Percentiles rank a stretch among this genome's conserved stretches.
Evolutionary conservation across 1,140 invertebrate genomes (phyloP).

Genomic region (Drosophila lacteicornis): DNA sequence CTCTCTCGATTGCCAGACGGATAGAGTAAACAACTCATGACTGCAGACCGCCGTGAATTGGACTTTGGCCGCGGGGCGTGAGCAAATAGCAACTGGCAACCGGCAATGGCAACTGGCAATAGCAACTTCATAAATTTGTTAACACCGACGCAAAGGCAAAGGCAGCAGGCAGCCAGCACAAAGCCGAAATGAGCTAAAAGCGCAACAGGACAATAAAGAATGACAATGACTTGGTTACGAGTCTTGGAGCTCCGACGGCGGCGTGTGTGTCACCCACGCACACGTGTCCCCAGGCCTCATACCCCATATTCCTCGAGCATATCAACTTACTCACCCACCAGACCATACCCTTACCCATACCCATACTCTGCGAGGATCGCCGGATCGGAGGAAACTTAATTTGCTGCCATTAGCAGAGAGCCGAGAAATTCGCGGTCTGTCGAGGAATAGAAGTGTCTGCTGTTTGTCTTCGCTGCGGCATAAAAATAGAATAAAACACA

Average conservation of each 20-base stretch:
- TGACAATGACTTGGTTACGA: constrained; percentile 53
- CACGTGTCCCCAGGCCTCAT: constrained; percentile 41
- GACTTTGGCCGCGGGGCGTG: constrained; percentile 54
- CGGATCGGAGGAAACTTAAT: constrained; percentile 36
- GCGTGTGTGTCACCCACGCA: constrained; percentile 58
- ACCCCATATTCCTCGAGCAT: constrained; percentile 12
- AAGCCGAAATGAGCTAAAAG: constrained; percentile 49
- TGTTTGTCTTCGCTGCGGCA: constrained; percentile 42
- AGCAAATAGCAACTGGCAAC: constrained; percentile 45
- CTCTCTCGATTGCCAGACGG: constrained; percentile 34
- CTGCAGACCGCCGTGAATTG: constrained; percentile 58
- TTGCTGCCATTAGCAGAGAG: constrained; percentile 49
- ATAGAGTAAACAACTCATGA: constrained; percentile 40
- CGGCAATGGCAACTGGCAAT: constrained; percentile 27
- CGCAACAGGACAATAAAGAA: constrained; percentile 63
- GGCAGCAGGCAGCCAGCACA: constrained; percentile 27
- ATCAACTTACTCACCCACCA: constrained; percentile 56
- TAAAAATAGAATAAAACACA: constrained; percentile 50
- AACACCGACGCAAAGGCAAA: constrained; percentile 48
- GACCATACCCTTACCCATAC: neutral
- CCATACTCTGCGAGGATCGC: neutral
- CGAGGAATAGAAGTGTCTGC: constrained; percentile 40
- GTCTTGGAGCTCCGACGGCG: constrained; percentile 32
- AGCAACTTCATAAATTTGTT: constrained; percentile 62
- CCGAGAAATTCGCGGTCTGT: constrained; percentile 32